Evolutionary conservation across 2,888 invertebrate genomes (phyloP).

Genomic region (Antheraea assamensis): DNA sequence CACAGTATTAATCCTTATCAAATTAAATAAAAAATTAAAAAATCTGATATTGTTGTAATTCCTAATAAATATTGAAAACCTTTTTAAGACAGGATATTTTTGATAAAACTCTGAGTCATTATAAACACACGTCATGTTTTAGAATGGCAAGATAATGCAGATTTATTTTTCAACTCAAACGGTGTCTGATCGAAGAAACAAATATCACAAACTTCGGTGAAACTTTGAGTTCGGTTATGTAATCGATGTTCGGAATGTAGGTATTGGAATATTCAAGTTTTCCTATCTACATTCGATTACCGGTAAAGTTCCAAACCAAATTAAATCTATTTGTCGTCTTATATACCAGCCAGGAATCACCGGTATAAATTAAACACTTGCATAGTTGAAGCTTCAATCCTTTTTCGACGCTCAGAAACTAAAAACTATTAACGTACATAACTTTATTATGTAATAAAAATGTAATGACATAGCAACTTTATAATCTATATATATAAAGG

Average conservation of each 20-base stretch:
- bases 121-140: neutral
- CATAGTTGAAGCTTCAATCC: neutral
- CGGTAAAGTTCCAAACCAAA: slow-evolving; percentile 40
- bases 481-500: too few relatives aligned
- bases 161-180: slow-evolving; percentile 9
- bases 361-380: neutral
- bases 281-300: slow-evolving; percentile 41
- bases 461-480: too few relatives aligned
- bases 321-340: slow-evolving; percentile 6
- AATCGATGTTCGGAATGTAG: slow-evolving; percentile 37
- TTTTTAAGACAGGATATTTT: neutral
- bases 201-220: slow-evolving; percentile 37
- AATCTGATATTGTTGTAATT: too few relatives aligned
- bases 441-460: neutral
- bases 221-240: slow-evolving; percentile 36
- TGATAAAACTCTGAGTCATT: neutral
- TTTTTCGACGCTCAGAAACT: neutral
- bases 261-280: slow-evolving; percentile 44
- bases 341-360: neutral
- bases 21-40: too few relatives aligned
- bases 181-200: slow-evolving; percentile 6
- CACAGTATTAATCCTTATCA: too few relatives aligned
- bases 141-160: neutral
- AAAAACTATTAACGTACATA: neutral
- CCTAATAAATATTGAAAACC: too few relatives aligned